Percentiles rank a stretch among this genome's conserved stretches.
phyloP scores from a whole-genome alignment of 2,797 vertebrate species.

The Acipenser transmontanus region DNA sequence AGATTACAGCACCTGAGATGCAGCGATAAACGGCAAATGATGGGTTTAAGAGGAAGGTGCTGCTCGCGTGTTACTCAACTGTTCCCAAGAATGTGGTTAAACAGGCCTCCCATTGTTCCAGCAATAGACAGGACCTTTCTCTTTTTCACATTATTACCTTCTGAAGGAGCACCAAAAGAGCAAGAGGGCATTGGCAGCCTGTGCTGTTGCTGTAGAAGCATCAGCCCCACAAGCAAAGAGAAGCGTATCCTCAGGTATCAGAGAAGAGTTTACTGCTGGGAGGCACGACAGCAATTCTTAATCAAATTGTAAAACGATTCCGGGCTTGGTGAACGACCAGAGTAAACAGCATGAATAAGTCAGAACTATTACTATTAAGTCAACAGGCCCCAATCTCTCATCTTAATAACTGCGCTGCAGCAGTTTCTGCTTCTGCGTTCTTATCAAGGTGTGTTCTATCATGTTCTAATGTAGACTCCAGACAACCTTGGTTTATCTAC shows the following conservation, averaged over 20 bases:
- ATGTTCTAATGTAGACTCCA: too few species aligned
- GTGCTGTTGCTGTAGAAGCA: background rate
- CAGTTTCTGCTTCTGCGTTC: too few species aligned
- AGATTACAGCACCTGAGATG: background rate
- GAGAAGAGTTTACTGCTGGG: too few species aligned
- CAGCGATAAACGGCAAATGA: background rate
- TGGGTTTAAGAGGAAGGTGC: background rate
- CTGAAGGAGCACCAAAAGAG: background rate
- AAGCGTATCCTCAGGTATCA: background rate
- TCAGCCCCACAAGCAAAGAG: background rate
- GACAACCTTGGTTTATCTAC: too few species aligned
- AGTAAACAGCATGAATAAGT: too few species aligned
- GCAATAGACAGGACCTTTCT: background rate
- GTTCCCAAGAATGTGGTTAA: background rate
- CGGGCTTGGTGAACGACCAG: too few species aligned
- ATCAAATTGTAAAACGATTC: too few species aligned
- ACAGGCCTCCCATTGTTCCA: slow-evolving; percentile 12
- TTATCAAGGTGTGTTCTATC: too few species aligned
- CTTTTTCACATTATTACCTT: slow-evolving; percentile 16
- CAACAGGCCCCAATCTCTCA: too few species aligned
- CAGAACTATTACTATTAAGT: too few species aligned
- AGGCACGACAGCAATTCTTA: too few species aligned
- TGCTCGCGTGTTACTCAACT: slow-evolving; percentile 5
- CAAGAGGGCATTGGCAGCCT: background rate
- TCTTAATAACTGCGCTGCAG: too few species aligned